These are phyloP conservation scores for Sisyra terminalis DNA, from an alignment of 2,888 invertebrate species.

Conservation along the genomic window DNA sequence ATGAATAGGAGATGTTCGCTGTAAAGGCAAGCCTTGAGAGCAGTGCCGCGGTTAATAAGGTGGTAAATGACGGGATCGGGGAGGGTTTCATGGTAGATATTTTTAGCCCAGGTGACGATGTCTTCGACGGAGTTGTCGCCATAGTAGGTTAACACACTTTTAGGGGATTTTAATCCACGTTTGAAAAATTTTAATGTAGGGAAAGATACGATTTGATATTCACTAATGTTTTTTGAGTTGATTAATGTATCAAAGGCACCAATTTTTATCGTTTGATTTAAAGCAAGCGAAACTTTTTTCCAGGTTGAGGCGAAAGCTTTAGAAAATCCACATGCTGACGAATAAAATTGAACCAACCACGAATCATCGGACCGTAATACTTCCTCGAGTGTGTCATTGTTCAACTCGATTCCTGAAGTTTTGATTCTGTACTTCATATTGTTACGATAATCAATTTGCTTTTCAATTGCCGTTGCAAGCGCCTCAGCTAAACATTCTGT, in stretches of 20 bases:
- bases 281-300: no score
- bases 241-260: neutral
- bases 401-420: no score
- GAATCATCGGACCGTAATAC: neutral
- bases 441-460: no score
- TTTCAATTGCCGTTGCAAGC: no score
- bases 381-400: neutral
- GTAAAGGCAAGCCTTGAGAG: neutral
- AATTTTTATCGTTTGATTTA: neutral
- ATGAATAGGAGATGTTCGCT: neutral
- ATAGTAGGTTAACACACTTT: neutral
- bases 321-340: neutral
- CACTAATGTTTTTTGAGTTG: neutral
- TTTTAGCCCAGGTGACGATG: neutral
- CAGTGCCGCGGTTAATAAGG: neutral
- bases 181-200: conserved; percentile 1
- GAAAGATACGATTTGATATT: neutral
- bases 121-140: neutral
- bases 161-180: neutral
- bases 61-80: neutral
- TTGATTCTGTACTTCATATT: no score
- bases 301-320: neutral
- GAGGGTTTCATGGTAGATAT: neutral
- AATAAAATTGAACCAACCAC: neutral
- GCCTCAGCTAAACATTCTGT: no score